A percentile compares a stretch with the other conserved stretches of the same genome.
Evolutionary conservation across 2,113 vertebrate genomes (phyloP).

Genomic region (Pardalotus punctatus): DNA sequence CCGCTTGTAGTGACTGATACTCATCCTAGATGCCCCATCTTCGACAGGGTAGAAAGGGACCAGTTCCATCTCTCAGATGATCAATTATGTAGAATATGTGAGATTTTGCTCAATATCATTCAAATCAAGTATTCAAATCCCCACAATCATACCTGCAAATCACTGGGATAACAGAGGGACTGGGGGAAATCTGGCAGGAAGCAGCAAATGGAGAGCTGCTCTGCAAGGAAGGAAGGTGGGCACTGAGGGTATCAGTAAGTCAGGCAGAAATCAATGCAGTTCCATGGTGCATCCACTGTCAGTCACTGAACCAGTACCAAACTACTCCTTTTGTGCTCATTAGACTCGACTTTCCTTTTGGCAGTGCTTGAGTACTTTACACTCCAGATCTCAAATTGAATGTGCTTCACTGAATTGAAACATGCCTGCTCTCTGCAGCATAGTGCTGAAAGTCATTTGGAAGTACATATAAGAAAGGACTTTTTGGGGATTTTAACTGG

Average conservation of each 20-base stretch:
- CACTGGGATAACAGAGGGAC: background rate
- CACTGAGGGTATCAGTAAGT: background rate
- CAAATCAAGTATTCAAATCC: background rate
- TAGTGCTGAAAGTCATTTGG: background rate
- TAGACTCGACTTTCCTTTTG: background rate
- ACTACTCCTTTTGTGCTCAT: background rate
- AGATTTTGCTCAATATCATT: background rate
- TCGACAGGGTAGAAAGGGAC: background rate
- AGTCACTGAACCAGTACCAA: background rate
- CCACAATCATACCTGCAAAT: background rate
- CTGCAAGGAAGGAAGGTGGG: background rate
- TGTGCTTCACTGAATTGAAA: background rate
- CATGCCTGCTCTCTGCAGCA: background rate
- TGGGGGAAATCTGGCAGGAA: background rate
- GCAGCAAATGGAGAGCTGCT: background rate
- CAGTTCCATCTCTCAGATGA: background rate
- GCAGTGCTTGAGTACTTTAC: background rate
- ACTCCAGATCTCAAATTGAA: background rate
- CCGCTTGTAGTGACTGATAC: background rate
- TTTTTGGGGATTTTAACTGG: background rate
- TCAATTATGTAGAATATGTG: background rate
- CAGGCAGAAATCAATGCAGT: fast-evolving
- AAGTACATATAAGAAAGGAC: background rate
- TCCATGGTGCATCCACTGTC: no score
- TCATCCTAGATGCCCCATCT: background rate